Percentiles rank a stretch among this genome's conserved stretches.
Conservation (phyloP, 2,888 invertebrate genomes). For the Caradrina clavipalpis region DNA sequence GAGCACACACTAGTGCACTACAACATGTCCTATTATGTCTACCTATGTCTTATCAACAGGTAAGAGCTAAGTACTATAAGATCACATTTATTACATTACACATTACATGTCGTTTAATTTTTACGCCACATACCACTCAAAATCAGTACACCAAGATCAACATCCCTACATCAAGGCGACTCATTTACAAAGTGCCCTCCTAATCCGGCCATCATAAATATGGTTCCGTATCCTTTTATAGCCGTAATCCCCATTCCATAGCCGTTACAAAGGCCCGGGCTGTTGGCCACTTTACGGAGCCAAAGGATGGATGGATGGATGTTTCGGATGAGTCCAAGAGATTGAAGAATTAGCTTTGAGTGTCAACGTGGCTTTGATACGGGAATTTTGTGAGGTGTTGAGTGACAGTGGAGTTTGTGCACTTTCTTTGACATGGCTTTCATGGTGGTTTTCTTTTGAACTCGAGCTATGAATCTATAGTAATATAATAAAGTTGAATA, state of each 20-base stretch:
- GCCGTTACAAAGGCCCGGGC: background rate
- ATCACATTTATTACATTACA: too few species aligned
- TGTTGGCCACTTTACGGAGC: background rate
- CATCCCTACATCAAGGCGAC: background rate
- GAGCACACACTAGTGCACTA: too few species aligned
- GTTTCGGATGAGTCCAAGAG: too few species aligned
- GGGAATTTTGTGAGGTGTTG: background rate
- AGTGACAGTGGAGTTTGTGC: background rate
- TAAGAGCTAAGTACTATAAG: too few species aligned
- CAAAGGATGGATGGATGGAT: too few species aligned
- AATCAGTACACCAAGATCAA: background rate
- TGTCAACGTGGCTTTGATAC: background rate
- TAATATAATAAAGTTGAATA: too few species aligned
- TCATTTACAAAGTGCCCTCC: conserved; percentile 30
- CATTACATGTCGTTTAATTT: too few species aligned
- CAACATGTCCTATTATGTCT: too few species aligned
- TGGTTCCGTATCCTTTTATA: conserved; percentile 17
- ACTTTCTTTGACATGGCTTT: background rate
- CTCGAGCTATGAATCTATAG: too few species aligned
- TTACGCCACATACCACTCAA: too few species aligned
- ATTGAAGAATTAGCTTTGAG: conserved; percentile 2
- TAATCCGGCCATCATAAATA: conserved; percentile 1
- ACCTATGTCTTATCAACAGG: too few species aligned
- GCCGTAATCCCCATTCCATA: conserved; percentile 28
- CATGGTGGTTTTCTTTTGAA: too few species aligned